Conservation (phyloP, 2,888 invertebrate genomes). For the Teinopalpus imperialis region DNA sequence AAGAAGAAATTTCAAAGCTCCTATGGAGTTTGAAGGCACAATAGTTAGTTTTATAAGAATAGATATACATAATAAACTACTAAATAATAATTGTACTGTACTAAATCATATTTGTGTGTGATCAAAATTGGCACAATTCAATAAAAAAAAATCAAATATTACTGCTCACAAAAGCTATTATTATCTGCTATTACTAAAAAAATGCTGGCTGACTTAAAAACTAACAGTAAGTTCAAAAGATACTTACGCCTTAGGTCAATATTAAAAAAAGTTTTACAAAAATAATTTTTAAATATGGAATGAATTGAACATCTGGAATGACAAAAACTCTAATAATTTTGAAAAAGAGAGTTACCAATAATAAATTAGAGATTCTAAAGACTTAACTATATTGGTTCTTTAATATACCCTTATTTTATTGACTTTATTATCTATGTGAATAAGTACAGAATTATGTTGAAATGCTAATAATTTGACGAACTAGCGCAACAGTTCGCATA, state of each 20-base stretch:
- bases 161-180: conserved; percentile 9
- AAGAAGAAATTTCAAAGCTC: conserved; percentile 41
- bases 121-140: conserved; percentile 46
- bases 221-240: conserved; percentile 32
- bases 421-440: conserved; percentile 23
- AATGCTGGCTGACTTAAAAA: conserved; percentile 29
- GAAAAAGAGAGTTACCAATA: conserved; percentile 21
- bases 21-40: conserved; percentile 57
- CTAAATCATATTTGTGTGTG: conserved; percentile 32
- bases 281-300: conserved; percentile 53
- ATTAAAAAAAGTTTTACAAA: conserved; percentile 38
- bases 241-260: conserved; percentile 31
- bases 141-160: conserved; percentile 16
- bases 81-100: conserved; percentile 54
- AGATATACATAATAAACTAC: conserved; percentile 42
- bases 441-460: conserved; percentile 28
- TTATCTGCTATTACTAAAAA: conserved; percentile 24
- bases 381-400: conserved; percentile 29
- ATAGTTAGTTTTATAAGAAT: conserved; percentile 37
- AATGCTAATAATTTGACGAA: conserved; percentile 22
- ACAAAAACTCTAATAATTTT: conserved; percentile 33
- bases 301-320: conserved; percentile 50
- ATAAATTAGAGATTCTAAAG: conserved; percentile 35
- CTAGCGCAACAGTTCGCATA: neutral
- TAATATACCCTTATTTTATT: conserved; percentile 24